Evolutionary conservation across 2,113 vertebrate species (phyloP), one percentile per base, ranked within the genome.

Genomic region (Hemiscyllium ocellatum): DNA sequence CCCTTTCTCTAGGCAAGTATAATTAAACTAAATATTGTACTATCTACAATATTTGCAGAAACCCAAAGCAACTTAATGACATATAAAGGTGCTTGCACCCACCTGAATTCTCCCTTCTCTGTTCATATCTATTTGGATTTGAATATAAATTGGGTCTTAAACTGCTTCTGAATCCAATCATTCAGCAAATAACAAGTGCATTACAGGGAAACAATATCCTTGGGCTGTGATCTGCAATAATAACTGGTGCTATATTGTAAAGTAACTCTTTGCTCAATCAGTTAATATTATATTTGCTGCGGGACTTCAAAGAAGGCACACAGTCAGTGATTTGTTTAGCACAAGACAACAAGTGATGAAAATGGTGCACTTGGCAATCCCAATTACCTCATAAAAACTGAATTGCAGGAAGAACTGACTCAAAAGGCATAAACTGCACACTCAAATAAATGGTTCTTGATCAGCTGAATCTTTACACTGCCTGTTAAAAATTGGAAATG

Each of bases 331-430:
- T 90, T 91, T 91, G 89, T 91, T 91, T 65, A n/a, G 89, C 61
- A 37, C 89, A 91, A 66, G 89, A 66, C 89, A 91, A 91, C 33
- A 91, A 66, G 22, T 91, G 89, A 91, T 66, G 89, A 91, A 91
- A 91, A 91, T 91, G 61, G 61, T 37, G 89, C 89, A 66, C 61
- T 91, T 91, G 65, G 89, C 89, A 91, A 91, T 91, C 89, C 56
- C 89, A 66, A 91, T 91, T 91, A 91, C 89, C 56, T 91, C 89
- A 19, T 91, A 91, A 91, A 91, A 91, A 66, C 33, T 4, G 56
- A 91, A 66, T 91, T 33, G 37, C 89, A 37, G 89, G 20, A 66
- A 20, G 89, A 66, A 66, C 61, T 66, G 61, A 91, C 65, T 66
- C 89, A 3, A 66, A 91, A 66, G 17, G 61, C 61, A 66, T 91